These are phyloP conservation scores for Diadema setosum DNA, from an alignment of 35 echinoderm and acorn worm species.

Conservation along the genomic window DNA sequence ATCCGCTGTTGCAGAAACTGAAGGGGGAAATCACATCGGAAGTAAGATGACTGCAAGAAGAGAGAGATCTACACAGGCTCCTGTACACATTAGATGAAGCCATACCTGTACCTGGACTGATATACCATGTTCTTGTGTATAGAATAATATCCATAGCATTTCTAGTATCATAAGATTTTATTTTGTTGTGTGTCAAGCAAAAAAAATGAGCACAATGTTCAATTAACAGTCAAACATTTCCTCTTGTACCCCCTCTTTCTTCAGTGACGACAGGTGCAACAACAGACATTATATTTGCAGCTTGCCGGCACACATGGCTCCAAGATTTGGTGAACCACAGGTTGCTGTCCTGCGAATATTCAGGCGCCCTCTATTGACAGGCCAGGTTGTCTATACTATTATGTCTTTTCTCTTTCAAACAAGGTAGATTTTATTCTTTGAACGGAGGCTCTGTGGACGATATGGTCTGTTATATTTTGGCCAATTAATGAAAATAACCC, in stretches of 20 bases:
- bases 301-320: neutral
- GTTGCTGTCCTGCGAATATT: neutral
- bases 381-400: constrained; percentile 10
- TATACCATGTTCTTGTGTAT: too few relatives aligned
- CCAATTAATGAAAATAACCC: neutral
- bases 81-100: too few relatives aligned
- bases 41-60: too few relatives aligned
- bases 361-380: neutral
- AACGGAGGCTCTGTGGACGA: neutral
- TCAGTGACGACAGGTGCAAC: neutral
- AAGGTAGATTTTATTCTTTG: neutral
- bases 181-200: too few relatives aligned
- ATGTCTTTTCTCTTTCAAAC: neutral
- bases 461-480: neutral
- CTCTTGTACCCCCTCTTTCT: neutral
- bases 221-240: neutral
- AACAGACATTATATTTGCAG: constrained; percentile 40
- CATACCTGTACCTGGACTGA: too few relatives aligned
- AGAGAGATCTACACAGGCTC: too few relatives aligned
- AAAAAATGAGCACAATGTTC: too few relatives aligned
- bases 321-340: neutral
- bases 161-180: too few relatives aligned
- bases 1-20: too few relatives aligned
- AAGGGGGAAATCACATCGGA: too few relatives aligned
- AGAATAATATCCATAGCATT: too few relatives aligned